These are phyloP conservation scores for Todiramphus saurophagus DNA, from an alignment of 2,113 vertebrate genomes.

Conservation along the genomic window DNA sequence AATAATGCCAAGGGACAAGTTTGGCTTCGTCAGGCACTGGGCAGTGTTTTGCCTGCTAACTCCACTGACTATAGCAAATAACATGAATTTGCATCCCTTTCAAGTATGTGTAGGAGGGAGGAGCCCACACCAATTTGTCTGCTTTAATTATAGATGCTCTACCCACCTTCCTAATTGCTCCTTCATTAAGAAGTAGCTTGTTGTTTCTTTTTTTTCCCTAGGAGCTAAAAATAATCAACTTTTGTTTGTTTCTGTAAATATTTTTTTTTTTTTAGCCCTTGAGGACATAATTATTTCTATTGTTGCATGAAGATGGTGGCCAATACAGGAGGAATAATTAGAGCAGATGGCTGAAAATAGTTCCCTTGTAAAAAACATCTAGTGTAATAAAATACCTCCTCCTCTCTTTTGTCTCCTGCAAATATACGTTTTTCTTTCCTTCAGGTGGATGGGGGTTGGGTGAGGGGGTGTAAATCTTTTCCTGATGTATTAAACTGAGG, in stretches of 20 bases:
- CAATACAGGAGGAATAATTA: conserved; percentile 77
- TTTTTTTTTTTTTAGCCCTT: conserved; percentile 68
- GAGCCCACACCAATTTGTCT: conserved; percentile 60
- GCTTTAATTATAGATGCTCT: conserved; percentile 66
- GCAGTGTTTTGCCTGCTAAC: neutral
- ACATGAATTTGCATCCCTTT: neutral
- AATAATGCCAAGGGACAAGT: neutral
- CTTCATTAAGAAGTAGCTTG: conserved; percentile 67
- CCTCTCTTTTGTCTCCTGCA: conserved; percentile 51
- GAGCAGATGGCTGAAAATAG: conserved; percentile 77
- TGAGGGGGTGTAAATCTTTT: conserved; percentile 58
- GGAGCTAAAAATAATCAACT: conserved; percentile 78
- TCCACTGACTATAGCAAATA: neutral
- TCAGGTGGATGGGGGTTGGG: conserved; percentile 63
- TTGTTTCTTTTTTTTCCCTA: conserved; percentile 57
- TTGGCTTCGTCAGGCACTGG: neutral
- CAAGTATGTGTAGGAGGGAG: neutral
- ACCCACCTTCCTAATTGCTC: conserved; percentile 74
- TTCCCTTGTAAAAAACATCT: conserved; percentile 62
- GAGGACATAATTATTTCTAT: conserved; percentile 80
- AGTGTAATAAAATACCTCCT: conserved; percentile 55
- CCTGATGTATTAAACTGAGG: conserved; percentile 65
- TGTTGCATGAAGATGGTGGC: conserved; percentile 76
- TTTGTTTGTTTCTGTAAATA: conserved; percentile 78
- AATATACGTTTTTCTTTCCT: conserved; percentile 64